Conservation (phyloP, 2,888 invertebrate species). For the Mythimna pallens region DNA sequence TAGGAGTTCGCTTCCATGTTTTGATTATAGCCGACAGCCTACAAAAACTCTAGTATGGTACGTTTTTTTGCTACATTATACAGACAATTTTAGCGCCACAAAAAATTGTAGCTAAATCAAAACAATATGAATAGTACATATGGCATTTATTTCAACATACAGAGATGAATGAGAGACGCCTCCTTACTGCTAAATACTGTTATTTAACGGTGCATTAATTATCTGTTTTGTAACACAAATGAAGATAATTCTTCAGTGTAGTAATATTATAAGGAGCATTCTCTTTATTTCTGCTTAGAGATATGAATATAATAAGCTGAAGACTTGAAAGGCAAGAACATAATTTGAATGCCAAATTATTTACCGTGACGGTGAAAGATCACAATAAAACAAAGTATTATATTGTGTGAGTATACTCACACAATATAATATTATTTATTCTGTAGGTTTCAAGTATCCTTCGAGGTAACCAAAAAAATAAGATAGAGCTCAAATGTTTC, state of each 20-base stretch:
- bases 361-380: conserved; percentile 1
- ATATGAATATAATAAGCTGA: not conserved
- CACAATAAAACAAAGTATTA: not conserved
- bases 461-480: conserved; percentile 1
- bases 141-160: not conserved
- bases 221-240: conserved; percentile 9
- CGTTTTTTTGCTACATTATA: conserved; percentile 23
- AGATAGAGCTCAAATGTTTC: not conserved
- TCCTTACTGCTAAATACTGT: conserved; percentile 9
- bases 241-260: conserved; percentile 2
- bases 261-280: not conserved
- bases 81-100: conserved; percentile 3
- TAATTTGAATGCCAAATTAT: conserved; percentile 6
- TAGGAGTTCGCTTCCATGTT: not conserved
- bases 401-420: not conserved
- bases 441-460: not conserved
- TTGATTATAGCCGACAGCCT: conserved; percentile 4
- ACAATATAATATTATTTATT: too few species aligned
- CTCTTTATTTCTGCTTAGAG: not conserved
- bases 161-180: conserved; percentile 3
- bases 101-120: conserved; percentile 19
- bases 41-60: not conserved
- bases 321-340: not conserved
- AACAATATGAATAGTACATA: not conserved
- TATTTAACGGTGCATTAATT: conserved; percentile 19